Conservation (phyloP, 1,140 invertebrate species). For the Drosophila pallidifrons region DNA sequence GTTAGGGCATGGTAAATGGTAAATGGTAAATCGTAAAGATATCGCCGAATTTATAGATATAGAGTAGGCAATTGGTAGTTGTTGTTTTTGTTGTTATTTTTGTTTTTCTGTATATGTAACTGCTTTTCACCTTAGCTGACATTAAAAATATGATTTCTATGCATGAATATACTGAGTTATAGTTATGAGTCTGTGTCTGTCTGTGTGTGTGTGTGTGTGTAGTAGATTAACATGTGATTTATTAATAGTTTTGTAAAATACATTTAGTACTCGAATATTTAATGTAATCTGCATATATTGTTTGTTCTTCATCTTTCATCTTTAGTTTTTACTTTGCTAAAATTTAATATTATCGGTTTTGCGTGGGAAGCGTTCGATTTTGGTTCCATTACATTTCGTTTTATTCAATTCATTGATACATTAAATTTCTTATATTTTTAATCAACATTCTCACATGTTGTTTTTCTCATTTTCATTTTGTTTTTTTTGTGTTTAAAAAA, state of each 20-base stretch:
- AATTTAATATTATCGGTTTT: slow-evolving; percentile 84
- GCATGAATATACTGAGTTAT: slow-evolving; percentile 31
- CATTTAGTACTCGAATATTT: slow-evolving; percentile 34
- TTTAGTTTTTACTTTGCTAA: slow-evolving; percentile 64
- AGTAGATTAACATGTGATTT: slow-evolving; percentile 50
- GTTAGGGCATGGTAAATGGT: slow-evolving; percentile 47
- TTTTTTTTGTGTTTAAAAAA: slow-evolving; percentile 52
- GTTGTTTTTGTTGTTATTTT: not conserved
- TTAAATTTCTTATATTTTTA: slow-evolving; percentile 41
- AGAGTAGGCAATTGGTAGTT: slow-evolving; percentile 23
- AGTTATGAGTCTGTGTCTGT: slow-evolving; percentile 15
- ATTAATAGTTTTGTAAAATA: slow-evolving; percentile 62
- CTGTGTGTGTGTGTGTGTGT: slow-evolving; percentile 18
- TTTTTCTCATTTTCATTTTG: slow-evolving; percentile 19
- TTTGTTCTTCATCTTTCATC: slow-evolving; percentile 27
- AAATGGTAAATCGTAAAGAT: slow-evolving; percentile 39
- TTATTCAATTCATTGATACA: slow-evolving; percentile 67
- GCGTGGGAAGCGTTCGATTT: slow-evolving; percentile 85
- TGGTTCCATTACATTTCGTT: slow-evolving; percentile 84
- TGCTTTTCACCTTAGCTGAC: slow-evolving; percentile 63
- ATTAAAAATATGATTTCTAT: slow-evolving; percentile 63
- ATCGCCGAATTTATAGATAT: slow-evolving; percentile 64
- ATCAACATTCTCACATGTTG: slow-evolving; percentile 46
- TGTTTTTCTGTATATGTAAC: slow-evolving; percentile 6
- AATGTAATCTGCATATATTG: slow-evolving; percentile 43